Conservation (phyloP, 2,113 vertebrate genomes). For the Dicaeum eximium region DNA sequence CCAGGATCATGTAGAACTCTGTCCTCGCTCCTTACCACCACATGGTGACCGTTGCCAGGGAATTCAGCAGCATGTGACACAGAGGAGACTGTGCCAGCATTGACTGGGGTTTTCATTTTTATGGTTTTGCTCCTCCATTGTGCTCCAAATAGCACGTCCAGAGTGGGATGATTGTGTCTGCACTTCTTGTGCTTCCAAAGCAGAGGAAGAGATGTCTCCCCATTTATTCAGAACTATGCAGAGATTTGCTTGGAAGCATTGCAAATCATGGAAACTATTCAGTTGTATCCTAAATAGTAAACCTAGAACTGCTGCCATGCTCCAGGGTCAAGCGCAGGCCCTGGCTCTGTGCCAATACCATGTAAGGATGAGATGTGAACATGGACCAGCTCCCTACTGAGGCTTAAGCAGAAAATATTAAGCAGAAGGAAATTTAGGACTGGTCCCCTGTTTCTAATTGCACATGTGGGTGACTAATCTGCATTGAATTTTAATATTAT, state of each 20-base stretch:
- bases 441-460: not conserved
- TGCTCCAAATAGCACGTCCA: not conserved
- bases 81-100: not conserved
- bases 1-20: not conserved
- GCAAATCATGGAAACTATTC: slow-evolving; percentile 48
- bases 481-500: not conserved
- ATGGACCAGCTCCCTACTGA: not conserved
- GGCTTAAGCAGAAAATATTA: not conserved
- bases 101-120: not conserved
- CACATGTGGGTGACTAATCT: not conserved
- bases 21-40: not conserved
- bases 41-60: not conserved
- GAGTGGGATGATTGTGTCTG: not conserved
- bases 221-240: not conserved
- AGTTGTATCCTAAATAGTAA: slow-evolving; percentile 25
- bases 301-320: not conserved
- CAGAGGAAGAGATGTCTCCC: not conserved
- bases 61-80: not conserved
- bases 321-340: not conserved
- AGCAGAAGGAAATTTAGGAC: not conserved
- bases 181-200: not conserved
- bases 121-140: not conserved
- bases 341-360: slow-evolving; percentile 18
- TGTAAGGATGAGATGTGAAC: slow-evolving; percentile 27
- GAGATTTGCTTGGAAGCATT: slow-evolving; percentile 27